Evolutionary conservation across 2,797 vertebrate genomes (phyloP).

Genomic region (Artibeus jamaicensis): DNA sequence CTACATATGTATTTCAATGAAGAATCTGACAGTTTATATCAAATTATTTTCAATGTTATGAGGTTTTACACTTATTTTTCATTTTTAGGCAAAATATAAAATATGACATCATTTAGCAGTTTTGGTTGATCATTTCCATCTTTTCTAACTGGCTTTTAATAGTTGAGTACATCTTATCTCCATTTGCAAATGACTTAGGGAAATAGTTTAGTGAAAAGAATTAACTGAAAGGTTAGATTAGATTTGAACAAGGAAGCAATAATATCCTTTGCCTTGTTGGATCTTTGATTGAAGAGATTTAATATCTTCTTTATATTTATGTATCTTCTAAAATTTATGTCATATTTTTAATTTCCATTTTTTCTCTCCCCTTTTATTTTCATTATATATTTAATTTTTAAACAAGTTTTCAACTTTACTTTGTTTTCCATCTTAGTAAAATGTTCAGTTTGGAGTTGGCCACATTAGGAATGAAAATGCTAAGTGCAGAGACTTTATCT

Average conservation of each 20-base stretch:
- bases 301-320: background rate
- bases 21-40: background rate
- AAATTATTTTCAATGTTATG: background rate
- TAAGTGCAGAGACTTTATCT: background rate
- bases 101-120: background rate
- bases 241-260: background rate
- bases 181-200: background rate
- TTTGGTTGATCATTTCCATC: background rate
- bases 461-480: background rate
- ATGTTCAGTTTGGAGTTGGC: background rate
- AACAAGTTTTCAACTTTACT: background rate
- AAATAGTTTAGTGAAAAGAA: background rate
- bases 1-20: too few species aligned
- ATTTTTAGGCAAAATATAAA: background rate
- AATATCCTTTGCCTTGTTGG: background rate
- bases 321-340: background rate
- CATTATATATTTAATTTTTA: background rate
- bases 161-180: background rate
- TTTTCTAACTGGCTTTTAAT: background rate
- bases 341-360: background rate
- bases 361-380: background rate
- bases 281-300: background rate
- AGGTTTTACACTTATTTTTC: background rate
- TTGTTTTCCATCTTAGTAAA: background rate
- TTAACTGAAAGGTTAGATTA: background rate